Percentiles rank a stretch among this genome's conserved stretches.
These are phyloP conservation scores for Troides aeacus DNA, from an alignment of 2,888 invertebrate genomes.

Conservation along the genomic window DNA sequence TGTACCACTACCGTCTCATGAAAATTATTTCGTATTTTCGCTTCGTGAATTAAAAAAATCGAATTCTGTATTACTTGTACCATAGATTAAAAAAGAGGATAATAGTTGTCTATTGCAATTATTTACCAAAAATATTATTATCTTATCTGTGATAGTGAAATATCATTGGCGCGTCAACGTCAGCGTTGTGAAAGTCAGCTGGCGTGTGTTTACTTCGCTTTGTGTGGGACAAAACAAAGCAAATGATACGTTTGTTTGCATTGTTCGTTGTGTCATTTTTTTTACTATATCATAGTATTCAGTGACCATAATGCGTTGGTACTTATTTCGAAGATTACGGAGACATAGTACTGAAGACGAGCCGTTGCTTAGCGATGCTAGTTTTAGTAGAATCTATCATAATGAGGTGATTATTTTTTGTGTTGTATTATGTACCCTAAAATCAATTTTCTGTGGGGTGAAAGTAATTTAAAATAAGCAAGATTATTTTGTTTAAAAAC, in stretches of 20 bases:
- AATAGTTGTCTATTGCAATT: too few species aligned
- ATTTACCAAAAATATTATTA: background rate
- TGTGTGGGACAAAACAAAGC: background rate
- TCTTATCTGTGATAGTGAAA: background rate
- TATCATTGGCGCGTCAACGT: background rate
- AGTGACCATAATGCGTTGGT: constrained; percentile 55
- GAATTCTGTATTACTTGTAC: too few species aligned
- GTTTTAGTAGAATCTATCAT: constrained; percentile 41
- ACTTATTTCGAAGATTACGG: constrained; percentile 48
- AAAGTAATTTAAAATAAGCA: too few species aligned
- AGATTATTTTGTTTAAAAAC: too few species aligned
- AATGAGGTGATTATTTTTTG: constrained; percentile 48
- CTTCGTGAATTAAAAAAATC: too few species aligned
- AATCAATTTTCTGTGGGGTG: too few species aligned
- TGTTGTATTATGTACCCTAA: too few species aligned
- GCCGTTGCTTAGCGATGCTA: constrained; percentile 49
- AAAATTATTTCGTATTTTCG: too few species aligned
- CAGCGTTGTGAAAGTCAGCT: constrained; percentile 2
- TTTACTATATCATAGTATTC: background rate
- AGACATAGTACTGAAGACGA: constrained; percentile 53
- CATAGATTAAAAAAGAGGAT: too few species aligned
- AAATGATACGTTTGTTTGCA: background rate
- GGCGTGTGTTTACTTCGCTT: background rate
- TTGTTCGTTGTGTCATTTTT: background rate
- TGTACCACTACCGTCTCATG: too few species aligned